These are phyloP conservation scores for Metridium senile DNA, from an alignment of 92 coral and sea anemone species.

Conservation along the genomic window DNA sequence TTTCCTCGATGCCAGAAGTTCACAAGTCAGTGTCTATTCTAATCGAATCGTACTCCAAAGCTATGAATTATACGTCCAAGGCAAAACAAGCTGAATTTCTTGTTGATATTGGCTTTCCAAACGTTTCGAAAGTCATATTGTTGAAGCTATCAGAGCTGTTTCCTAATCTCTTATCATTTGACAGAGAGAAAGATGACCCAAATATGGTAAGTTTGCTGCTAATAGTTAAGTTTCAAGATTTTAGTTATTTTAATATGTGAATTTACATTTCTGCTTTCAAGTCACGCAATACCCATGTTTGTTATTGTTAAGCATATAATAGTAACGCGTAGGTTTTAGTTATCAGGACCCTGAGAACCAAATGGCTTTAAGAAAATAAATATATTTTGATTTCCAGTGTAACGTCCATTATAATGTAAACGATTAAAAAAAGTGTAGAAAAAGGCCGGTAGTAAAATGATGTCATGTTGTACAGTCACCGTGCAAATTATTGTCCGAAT, in stretches of 20 bases:
- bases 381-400: too few relatives aligned
- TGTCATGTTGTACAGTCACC: too few relatives aligned
- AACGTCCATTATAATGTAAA: too few relatives aligned
- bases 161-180: constrained; percentile 1
- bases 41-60: neutral
- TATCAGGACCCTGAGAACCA: neutral
- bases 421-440: too few relatives aligned
- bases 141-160: neutral
- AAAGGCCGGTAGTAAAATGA: too few relatives aligned
- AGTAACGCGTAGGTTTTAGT: neutral
- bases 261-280: neutral
- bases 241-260: neutral
- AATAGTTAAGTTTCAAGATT: neutral
- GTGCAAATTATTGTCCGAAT: too few relatives aligned
- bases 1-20: neutral
- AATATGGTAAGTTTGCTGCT: neutral
- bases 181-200: neutral
- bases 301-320: neutral
- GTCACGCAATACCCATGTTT: too few relatives aligned
- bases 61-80: neutral
- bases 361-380: neutral
- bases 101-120: constrained; percentile 9
- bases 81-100: neutral
- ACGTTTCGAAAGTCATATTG: neutral
- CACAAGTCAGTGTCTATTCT: neutral